These are phyloP conservation scores for Philaethria dido DNA, from an alignment of 2,888 invertebrate species.

Conservation along the genomic window DNA sequence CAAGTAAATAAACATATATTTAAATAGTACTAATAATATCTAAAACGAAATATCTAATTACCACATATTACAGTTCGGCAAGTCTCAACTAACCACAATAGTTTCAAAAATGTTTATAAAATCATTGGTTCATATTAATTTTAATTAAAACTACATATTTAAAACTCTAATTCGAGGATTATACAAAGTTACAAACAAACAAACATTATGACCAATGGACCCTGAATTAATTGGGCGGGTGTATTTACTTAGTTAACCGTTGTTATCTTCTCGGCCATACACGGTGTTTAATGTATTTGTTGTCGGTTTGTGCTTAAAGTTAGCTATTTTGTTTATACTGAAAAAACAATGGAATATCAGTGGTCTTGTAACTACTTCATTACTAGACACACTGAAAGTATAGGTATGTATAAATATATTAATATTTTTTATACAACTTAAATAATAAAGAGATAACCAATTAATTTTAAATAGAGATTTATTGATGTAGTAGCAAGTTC, in stretches of 20 bases:
- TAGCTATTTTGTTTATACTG: slow-evolving; percentile 40
- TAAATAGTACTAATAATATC: no score
- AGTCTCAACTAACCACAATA: no score
- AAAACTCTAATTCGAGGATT: slow-evolving; percentile 43
- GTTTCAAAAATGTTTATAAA: neutral
- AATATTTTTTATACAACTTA: neutral
- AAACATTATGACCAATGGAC: slow-evolving; percentile 81
- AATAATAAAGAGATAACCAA: no score
- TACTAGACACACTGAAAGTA: neutral
- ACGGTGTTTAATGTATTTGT: slow-evolving; percentile 57
- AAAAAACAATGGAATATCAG: slow-evolving; percentile 29
- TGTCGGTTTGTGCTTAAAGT: slow-evolving; percentile 46
- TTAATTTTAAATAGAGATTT: no score
- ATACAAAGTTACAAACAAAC: slow-evolving; percentile 70
- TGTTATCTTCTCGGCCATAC: slow-evolving; percentile 78
- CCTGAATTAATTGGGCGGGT: slow-evolving; percentile 78
- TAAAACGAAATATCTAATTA: no score
- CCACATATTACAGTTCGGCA: no score
- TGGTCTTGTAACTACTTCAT: slow-evolving; percentile 23
- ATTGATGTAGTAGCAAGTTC: no score
- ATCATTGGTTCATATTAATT: neutral
- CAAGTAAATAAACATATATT: no score
- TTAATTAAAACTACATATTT: slow-evolving; percentile 36
- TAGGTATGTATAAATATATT: no score
- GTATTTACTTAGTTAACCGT: slow-evolving; percentile 77